Conservation (phyloP, 2,888 invertebrate genomes). For the Nemotelus nigrinus region DNA sequence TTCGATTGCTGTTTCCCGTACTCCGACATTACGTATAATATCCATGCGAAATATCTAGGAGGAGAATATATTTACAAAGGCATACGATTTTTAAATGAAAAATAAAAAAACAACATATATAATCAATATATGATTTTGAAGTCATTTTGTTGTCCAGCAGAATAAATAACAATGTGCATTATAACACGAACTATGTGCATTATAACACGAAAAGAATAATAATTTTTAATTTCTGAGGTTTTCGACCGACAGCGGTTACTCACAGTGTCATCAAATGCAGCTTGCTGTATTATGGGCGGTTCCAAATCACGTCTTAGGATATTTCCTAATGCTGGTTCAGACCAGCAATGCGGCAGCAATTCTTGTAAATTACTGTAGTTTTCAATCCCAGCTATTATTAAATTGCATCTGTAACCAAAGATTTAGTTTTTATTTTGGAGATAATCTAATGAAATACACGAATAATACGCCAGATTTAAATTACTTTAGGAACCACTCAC, state of each 20-base stretch:
- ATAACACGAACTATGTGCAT: too few species aligned
- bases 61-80: not conserved
- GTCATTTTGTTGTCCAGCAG: too few species aligned
- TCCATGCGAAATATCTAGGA: slow-evolving; percentile 77
- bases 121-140: too few species aligned
- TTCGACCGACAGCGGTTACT: slow-evolving; percentile 49
- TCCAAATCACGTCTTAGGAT: slow-evolving; percentile 73
- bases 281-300: slow-evolving; percentile 85
- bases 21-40: slow-evolving; percentile 81
- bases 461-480: not conserved
- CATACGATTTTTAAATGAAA: too few species aligned
- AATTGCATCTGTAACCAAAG: slow-evolving; percentile 66
- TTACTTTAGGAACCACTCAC: slow-evolving; percentile 40
- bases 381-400: slow-evolving; percentile 83
- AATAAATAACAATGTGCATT: too few species aligned
- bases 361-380: slow-evolving; percentile 77
- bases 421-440: not conserved
- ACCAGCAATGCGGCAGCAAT: slow-evolving; percentile 78
- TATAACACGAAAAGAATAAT: too few species aligned
- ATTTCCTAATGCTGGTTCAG: slow-evolving; percentile 74
- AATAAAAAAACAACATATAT: too few species aligned
- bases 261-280: slow-evolving; percentile 82
- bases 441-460: slow-evolving; percentile 6
- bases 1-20: slow-evolving; percentile 65
- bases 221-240: too few species aligned